A percentile compares a stretch with the other conserved stretches of the same genome.
Conservation (phyloP, 2,888 invertebrate species). For the Leucania comma region DNA sequence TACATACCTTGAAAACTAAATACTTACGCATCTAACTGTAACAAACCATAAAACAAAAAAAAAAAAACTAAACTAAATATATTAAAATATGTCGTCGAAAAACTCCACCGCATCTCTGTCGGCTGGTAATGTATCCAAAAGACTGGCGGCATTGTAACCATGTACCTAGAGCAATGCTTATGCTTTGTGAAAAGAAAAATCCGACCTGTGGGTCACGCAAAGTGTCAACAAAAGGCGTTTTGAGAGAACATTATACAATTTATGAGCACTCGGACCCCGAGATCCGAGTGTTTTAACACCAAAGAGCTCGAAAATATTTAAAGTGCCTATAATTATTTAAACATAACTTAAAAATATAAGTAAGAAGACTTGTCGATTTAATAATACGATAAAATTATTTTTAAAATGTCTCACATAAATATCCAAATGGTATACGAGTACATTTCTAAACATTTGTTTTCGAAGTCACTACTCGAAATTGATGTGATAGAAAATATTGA, state of each 20-base stretch:
- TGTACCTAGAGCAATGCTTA: no score
- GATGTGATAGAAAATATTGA: slow-evolving; percentile 63
- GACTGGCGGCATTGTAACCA: no score
- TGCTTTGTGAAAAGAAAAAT: no score
- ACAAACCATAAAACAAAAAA: not conserved
- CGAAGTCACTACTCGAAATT: slow-evolving; percentile 46
- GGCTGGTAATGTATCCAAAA: no score
- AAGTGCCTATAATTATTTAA: not conserved
- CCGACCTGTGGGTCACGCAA: no score
- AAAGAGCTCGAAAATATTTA: no score
- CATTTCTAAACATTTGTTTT: slow-evolving; percentile 37
- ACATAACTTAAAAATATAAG: not conserved
- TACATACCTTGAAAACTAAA: slow-evolving; percentile 3
- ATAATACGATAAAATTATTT: not conserved
- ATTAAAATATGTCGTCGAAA: no score
- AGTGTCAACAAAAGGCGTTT: no score
- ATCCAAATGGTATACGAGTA: slow-evolving; percentile 5
- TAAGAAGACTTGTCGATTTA: not conserved
- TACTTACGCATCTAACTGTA: not conserved
- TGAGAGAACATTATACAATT: no score
- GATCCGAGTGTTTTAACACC: no score
- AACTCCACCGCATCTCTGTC: no score
- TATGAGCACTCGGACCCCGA: no score
- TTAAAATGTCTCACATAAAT: slow-evolving; percentile 9
- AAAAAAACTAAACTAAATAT: not conserved